Evolutionary conservation across 2,797 vertebrate species (phyloP), one percentile per base, ranked within the genome.

Genomic region (Garrulus glandarius): DNA sequence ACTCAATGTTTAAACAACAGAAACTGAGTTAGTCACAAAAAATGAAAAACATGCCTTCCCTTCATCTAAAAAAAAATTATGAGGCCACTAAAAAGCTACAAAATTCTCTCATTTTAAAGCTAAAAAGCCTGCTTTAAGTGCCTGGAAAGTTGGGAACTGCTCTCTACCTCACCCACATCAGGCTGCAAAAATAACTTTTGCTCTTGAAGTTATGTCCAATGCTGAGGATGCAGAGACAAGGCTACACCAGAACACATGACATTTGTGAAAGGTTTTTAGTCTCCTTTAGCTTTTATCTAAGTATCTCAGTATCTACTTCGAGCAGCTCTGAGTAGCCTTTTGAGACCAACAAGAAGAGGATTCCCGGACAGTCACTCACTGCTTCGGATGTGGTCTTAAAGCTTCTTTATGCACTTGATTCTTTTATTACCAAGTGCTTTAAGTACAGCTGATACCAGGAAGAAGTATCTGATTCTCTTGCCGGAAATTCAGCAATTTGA

Each of bases 401-500:
- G 29, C 15, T 65, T 32, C 32, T 64, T 64, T 49, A 63, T 39
- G 18, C 3, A 44, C 11, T 19, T 70, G 13, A 57, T 83, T 89
- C 9, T 82, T 88, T 65, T 81, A 50, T 49, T 46, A 92, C 37
- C 13, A 17, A 70, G 36, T 46, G 59, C 16, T 68, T 81, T 59
- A 90, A 79, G 18, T 49, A 36, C 26, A 71, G 36, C 50, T 83
- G 80, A 74, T 75, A 93, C 24, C 37, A 94, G 64, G 63, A 92
- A 88, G 79, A 55, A 87, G 49, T 22, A 80, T 18, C 68, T 84
- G 29, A 87, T 63, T 69, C 63, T 74, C 91, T 89, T 71, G 64
- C 86, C 26, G 7, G 89, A 97, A 96, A 95, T 64, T 79, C 50
- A 91, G 46, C 50, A 50, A 70, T 85, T 8, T 95, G 46, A 92